A percentile compares a stretch with the other conserved stretches of the same genome.
phyloP scores from a whole-genome alignment of 2,797 vertebrate species.

The Threskiornis aethiopicus region DNA sequence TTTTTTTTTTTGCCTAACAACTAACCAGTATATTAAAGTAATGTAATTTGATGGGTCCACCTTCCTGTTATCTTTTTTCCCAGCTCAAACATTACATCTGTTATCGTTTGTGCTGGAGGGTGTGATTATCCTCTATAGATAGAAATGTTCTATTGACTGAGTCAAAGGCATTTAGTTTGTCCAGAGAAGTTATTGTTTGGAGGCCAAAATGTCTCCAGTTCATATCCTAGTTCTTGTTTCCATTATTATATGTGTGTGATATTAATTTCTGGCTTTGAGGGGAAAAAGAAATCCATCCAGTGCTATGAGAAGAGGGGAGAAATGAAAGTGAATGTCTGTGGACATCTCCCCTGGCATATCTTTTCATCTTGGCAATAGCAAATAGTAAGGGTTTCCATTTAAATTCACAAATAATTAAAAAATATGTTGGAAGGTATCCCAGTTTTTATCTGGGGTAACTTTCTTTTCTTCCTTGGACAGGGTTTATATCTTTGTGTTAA shows the following conservation, averaged over 20 bases:
- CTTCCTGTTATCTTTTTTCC: background rate
- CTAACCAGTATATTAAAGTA: background rate
- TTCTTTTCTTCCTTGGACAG: background rate
- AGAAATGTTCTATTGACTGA: slow-evolving; percentile 29
- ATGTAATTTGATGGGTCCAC: background rate
- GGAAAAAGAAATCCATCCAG: background rate
- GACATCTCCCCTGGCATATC: background rate
- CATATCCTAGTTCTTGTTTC: slow-evolving; percentile 55
- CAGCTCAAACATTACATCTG: background rate
- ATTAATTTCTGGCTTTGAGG: slow-evolving; percentile 65
- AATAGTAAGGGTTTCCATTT: background rate
- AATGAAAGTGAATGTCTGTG: background rate
- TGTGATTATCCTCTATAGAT: slow-evolving; percentile 8
- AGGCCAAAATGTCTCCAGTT: slow-evolving; percentile 66
- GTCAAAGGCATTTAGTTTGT: slow-evolving; percentile 40
- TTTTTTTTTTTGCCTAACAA: background rate
- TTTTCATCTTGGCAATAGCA: background rate
- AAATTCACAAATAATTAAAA: background rate
- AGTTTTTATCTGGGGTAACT: background rate
- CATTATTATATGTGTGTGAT: slow-evolving; percentile 14
- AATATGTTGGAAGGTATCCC: background rate
- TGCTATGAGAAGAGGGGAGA: background rate
- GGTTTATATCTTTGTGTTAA: background rate
- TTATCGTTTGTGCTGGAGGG: slow-evolving; percentile 18
- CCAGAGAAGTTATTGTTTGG: slow-evolving; percentile 68